A percentile compares a stretch with the other conserved stretches of the same genome.
Evolutionary conservation across 2,888 invertebrate species (phyloP).

Genomic region (Argyra leucocephala): DNA sequence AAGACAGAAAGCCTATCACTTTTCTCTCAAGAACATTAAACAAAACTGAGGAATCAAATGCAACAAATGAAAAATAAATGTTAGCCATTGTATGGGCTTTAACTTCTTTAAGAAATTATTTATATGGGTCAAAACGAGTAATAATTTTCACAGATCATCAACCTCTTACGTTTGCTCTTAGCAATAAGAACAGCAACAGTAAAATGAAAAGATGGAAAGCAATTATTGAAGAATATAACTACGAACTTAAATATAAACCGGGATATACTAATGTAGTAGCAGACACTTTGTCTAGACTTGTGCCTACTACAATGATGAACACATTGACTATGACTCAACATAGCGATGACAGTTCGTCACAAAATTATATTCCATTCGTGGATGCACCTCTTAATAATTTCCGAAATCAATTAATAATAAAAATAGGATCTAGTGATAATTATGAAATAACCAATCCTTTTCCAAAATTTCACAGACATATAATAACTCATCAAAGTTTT

Average conservation of each 20-base stretch:
- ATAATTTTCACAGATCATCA: slow-evolving; percentile 22
- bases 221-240: slow-evolving; percentile 16
- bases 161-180: slow-evolving; percentile 19
- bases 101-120: slow-evolving; percentile 16
- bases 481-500: background rate
- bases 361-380: slow-evolving; percentile 13
- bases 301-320: slow-evolving; percentile 11
- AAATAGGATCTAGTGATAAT: background rate
- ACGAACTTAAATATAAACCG: slow-evolving; percentile 19
- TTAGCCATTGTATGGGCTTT: slow-evolving; percentile 20
- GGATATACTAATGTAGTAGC: slow-evolving; percentile 16
- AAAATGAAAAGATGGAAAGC: slow-evolving; percentile 20
- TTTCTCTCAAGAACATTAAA: slow-evolving; percentile 20
- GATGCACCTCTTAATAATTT: slow-evolving; percentile 17
- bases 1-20: slow-evolving; percentile 17
- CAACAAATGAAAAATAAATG: slow-evolving; percentile 20
- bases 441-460: background rate
- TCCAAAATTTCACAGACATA: background rate
- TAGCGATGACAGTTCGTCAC: slow-evolving; percentile 17
- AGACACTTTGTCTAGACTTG: slow-evolving; percentile 14
- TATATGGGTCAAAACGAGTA: slow-evolving; percentile 19
- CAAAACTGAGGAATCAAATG: slow-evolving; percentile 20
- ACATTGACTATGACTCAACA: slow-evolving; percentile 13
- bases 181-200: slow-evolving; percentile 19
- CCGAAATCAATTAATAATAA: slow-evolving; percentile 16